Evolutionary conservation across 2,888 invertebrate species (phyloP).

Genomic region (Nebria salina): DNA sequence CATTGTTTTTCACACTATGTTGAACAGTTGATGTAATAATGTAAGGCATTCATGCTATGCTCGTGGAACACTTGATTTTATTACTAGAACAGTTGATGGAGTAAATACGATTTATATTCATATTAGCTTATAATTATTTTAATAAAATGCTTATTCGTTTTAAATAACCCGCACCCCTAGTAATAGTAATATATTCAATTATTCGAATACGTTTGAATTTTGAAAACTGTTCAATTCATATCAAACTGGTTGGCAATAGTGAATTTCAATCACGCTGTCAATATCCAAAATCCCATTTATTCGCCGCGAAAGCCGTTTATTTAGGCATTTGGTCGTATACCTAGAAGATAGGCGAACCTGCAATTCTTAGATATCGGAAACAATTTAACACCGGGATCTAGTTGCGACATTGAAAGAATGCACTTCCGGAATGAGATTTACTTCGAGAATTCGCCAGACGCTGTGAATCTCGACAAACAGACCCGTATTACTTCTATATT

Average conservation of each 20-base stretch:
- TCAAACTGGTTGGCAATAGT: not conserved
- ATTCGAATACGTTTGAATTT: not conserved
- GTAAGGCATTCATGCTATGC: not conserved
- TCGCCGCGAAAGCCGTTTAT: not conserved
- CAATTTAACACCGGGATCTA: not conserved
- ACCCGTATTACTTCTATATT: not conserved
- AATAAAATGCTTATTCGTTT: no score
- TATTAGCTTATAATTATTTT: no score
- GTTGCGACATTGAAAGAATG: not conserved
- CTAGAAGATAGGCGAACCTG: not conserved
- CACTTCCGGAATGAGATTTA: not conserved
- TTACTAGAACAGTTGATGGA: not conserved
- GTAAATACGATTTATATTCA: not conserved
- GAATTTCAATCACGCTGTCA: not conserved
- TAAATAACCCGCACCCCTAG: no score
- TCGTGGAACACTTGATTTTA: not conserved
- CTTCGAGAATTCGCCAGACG: not conserved
- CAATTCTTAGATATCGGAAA: not conserved
- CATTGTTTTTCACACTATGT: constrained; percentile 26
- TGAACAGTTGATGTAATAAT: constrained; percentile 3
- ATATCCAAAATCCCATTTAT: not conserved
- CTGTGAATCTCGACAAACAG: not conserved
- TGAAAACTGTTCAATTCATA: not conserved
- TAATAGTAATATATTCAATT: no score
- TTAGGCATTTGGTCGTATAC: not conserved